phyloP scores from a whole-genome alignment of 92 coral and sea anemone genomes.

The Epizoanthus stellaris region DNA sequence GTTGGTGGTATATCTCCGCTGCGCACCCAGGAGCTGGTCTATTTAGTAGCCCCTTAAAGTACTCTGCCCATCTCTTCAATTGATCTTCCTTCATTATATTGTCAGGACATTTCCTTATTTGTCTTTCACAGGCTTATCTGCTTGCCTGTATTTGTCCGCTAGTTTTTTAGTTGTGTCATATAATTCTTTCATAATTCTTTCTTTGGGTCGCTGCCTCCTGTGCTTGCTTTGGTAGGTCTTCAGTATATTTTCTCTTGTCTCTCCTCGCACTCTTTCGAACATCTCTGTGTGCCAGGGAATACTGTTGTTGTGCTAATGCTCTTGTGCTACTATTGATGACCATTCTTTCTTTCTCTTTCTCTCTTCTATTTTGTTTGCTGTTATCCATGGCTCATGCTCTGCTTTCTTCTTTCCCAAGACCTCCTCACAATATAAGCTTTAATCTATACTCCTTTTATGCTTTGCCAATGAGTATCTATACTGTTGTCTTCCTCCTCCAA shows the following conservation, averaged over 20 bases:
- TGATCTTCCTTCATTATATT: neutral
- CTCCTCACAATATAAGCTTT: no score
- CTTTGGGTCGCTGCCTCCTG: constrained; percentile 40
- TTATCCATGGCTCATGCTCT: constrained; percentile 7
- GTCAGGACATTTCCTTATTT: constrained; percentile 15
- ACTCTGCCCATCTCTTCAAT: no score
- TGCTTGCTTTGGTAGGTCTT: constrained; percentile 32
- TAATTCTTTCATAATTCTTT: constrained; percentile 26
- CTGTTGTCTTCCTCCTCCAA: no score
- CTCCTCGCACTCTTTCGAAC: constrained; percentile 21
- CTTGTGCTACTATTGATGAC: constrained; percentile 25
- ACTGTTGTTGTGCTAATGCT: constrained; percentile 32
- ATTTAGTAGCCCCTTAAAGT: constrained; percentile 37
- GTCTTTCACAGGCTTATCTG: constrained; percentile 1
- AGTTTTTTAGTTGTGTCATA: constrained; percentile 39
- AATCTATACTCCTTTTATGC: no score
- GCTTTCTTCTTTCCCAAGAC: no score
- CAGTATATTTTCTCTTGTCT: constrained; percentile 26
- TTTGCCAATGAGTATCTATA: no score
- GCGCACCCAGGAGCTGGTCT: constrained; percentile 20
- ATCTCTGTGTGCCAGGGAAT: neutral
- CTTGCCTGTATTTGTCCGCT: neutral
- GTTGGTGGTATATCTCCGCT: constrained; percentile 40
- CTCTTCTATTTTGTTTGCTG: no score
- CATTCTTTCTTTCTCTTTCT: no score